Evolutionary conservation across 1,140 invertebrate species (phyloP), one percentile per base, ranked within the genome.

Genomic region (Zaprionus nigranus): DNA sequence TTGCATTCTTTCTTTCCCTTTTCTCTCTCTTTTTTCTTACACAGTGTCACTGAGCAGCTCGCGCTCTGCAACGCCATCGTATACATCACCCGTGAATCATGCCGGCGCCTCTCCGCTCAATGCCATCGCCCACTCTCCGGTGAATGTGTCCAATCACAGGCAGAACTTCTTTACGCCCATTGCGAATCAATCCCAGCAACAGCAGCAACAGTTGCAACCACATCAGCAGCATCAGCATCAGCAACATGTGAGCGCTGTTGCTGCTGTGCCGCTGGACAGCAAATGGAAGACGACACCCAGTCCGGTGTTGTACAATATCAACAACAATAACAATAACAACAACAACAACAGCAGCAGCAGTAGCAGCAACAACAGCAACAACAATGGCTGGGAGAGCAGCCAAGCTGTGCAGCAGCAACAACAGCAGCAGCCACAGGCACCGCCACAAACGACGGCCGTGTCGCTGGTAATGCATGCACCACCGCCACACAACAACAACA

Each of bases 1-100:
- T 43, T 59, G 24, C 54, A 63, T 38, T 63, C 12, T 63, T 43
- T 17, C 22, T 36, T 5, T 59, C 5, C 12, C 30, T 49, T n/a
- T 43, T 11, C 28, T 22, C 34, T 51, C 38, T 24, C 13, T 5
- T 22, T 15, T 30, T 17, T 65, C 5, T 62, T 59, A 60, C 94
- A 38, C 90, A 97, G 98, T 99, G 65, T 99, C 97, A 12, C 94
- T 99, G 63, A 97, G 97, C 82, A 98, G 97, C 92, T 98, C 98
- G 9, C 95, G 97, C 69, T 98, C 98, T 62, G 96, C 96, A 66
- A 98, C 97, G 46, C 97, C 97, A 68, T 96, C 96, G 34, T 97
- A 96, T 92, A 97, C 96, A 49, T 97, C 96, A 22, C 96, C 96
- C 81, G 96, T 95, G 30, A 95, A 96, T 90, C 93, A 95, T 84